Evolutionary conservation across 2,113 vertebrate species (phyloP).

Genomic region (Sakesphorus luctuosus): DNA sequence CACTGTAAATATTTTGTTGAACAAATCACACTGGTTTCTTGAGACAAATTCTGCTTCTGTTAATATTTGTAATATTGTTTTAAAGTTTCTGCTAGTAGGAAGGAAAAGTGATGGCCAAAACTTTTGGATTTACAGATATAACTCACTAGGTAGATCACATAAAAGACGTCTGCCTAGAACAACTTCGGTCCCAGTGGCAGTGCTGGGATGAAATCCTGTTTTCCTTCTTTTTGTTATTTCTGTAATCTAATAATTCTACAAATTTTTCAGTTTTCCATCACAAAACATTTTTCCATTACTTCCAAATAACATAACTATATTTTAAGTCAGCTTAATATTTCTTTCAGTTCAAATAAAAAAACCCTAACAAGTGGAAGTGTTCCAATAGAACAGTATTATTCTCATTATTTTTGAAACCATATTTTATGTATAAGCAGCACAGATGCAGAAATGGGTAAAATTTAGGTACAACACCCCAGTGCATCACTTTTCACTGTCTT

Average conservation of each 20-base stretch:
- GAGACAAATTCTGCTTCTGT: conserved; percentile 22
- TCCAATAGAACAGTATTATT: not conserved
- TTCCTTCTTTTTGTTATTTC: not conserved
- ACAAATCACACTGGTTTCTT: not conserved
- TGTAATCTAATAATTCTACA: not conserved
- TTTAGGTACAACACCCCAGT: not conserved
- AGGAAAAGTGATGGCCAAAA: not conserved
- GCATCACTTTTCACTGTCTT: not conserved
- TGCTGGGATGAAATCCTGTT: not conserved
- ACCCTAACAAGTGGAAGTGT: not conserved
- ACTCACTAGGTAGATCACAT: not conserved
- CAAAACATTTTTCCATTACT: not conserved
- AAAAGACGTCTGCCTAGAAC: not conserved
- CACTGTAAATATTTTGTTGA: not conserved
- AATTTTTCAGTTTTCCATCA: not conserved
- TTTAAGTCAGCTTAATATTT: not conserved
- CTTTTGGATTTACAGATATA: not conserved
- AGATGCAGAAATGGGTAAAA: not conserved
- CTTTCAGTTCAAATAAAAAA: not conserved
- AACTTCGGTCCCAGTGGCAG: not conserved
- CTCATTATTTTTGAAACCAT: not conserved
- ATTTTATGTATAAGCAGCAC: not conserved
- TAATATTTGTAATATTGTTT: conserved; percentile 14
- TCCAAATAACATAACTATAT: not conserved
- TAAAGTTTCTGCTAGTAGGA: not conserved